Base-by-base conservation (phyloP, 1,140 invertebrate genomes). In the Zaprionus ghesquierei region DNA sequence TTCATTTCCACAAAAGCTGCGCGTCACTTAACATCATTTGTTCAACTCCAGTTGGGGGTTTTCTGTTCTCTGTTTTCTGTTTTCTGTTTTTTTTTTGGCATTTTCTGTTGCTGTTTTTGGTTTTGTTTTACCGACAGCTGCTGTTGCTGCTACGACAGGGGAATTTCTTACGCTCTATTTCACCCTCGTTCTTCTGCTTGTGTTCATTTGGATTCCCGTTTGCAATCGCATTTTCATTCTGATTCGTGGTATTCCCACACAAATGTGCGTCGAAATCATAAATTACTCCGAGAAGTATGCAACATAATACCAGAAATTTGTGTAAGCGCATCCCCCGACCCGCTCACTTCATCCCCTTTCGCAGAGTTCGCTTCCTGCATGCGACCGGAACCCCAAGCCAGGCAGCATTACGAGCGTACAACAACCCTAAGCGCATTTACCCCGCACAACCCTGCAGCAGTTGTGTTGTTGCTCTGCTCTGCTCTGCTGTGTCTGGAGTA, bases 11-110 rank as follows among this genome's bases (percentile, higher is more conserved):
- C 72, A 89, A 87, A 87, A 87, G 75, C 78, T 79, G 82, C 82
- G 75, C 82, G 82, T 87, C 84, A 87, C 82, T 89, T 73, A 79
- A 89, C 82, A 87, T 87, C 82, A 87, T 87, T 87, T 89, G 82
- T 87, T 87, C 68, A 22, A 9, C 41, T 46, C 15, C 41, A n/a
- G 35, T 41, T 8, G n/a, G n/a, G 35, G 69, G 58, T 82, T 69
- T 51, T 49, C 31, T 55, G n/a, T 5, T 18, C 4, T 66, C 12
- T 38, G 15, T 35, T 50, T 22, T 27, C 27, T 10, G 41, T n/a
- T 49, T 25, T 10, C 25, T 44, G 3, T 29, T 25, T 10, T 41
- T 9, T 59, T 46, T 12, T 18, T 27, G n/a, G n/a, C n/a, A n/a
- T n/a, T n/a, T n/a, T n/a, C n/a, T n/a, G n/a, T n/a, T n/a, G n/a